A percentile compares a stretch with the other conserved stretches of the same genome.
phyloP scores from a whole-genome alignment of 2,797 vertebrate species.

The Acanthopagrus latus region DNA sequence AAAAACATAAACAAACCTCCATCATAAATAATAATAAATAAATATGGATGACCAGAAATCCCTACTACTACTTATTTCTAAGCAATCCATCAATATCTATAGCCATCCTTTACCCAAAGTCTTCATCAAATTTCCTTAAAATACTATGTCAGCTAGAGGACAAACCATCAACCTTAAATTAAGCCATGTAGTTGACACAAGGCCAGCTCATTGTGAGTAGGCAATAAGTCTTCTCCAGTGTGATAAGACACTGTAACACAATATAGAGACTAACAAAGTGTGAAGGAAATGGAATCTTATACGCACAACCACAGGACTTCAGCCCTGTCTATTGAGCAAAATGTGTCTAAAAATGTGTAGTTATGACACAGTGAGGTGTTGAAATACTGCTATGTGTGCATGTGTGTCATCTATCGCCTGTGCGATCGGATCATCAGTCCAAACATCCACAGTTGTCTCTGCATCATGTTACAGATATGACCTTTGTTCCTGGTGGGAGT shows the following conservation, averaged over 20 bases:
- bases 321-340: conserved; percentile 8
- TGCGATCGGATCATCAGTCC: conserved; percentile 21
- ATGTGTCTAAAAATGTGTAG: conserved; percentile 1
- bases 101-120: neutral
- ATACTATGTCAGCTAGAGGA: neutral
- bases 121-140: neutral
- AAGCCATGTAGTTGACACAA: neutral
- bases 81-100: neutral
- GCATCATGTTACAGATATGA: conserved; percentile 47
- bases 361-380: neutral
- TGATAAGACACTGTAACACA: conserved; percentile 29
- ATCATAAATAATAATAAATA: neutral
- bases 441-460: conserved; percentile 29
- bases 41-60: neutral
- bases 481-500: conserved; percentile 46
- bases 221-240: conserved; percentile 14
- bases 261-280: conserved; percentile 27
- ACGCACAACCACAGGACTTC: conserved; percentile 10
- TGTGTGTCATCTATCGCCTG: conserved; percentile 1
- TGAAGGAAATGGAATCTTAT: conserved; percentile 31
- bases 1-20: neutral
- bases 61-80: neutral
- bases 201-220: conserved; percentile 3
- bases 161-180: conserved; percentile 2
- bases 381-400: conserved; percentile 29